Evolutionary conservation across 1,140 invertebrate species (phyloP), one percentile per base, ranked within the genome.

Genomic region (Temnothorax nylanderi): DNA sequence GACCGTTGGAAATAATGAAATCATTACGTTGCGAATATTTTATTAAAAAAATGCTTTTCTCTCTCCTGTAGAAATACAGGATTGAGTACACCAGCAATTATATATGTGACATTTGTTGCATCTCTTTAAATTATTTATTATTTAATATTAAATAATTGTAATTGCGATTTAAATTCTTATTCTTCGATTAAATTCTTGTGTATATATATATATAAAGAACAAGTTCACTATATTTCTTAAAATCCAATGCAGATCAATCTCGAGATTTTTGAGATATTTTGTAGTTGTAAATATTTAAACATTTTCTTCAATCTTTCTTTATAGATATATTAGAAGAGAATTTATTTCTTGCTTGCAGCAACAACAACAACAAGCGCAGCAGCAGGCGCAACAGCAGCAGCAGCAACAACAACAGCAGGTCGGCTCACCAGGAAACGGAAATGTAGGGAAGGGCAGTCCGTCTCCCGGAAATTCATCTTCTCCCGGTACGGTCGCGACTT

Each of bases 401-500:
- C 90, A 93, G 34, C 91, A 92, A n/a, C 93, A 93, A 26, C 92
- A 93, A 13, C 94, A 94, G 34, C 93, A 93, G 13, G 92, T 87
- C 16, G 92, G 90, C 86, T 95, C 95, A 44, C 95, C 95, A 6
- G 93, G 94, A 69, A 94, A 87, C 88, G 92, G 92, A 69, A 94
- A 93, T 69, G 88, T 92, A 49, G 92, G 93, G 13, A 95, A 94
- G 77, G 89, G 93, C n/a, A 95, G 94, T 78, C 93, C 94, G 21
- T 93, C 93, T 62, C 93, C 94, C 41, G 88, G 92, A 13, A 95
- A 93, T 84, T 90, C 92, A 10, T 90, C 92, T n/a, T 94, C 94
- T 21, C 94, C 92, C 69, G 88, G 90, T 75, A 88, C 88, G 44
- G 92, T 95, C 49, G 90, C 95, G 3, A 88, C 95, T 34, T 93